phyloP scores from a whole-genome alignment of 2,888 invertebrate genomes.

The Nephrotoma appendiculata region DNA sequence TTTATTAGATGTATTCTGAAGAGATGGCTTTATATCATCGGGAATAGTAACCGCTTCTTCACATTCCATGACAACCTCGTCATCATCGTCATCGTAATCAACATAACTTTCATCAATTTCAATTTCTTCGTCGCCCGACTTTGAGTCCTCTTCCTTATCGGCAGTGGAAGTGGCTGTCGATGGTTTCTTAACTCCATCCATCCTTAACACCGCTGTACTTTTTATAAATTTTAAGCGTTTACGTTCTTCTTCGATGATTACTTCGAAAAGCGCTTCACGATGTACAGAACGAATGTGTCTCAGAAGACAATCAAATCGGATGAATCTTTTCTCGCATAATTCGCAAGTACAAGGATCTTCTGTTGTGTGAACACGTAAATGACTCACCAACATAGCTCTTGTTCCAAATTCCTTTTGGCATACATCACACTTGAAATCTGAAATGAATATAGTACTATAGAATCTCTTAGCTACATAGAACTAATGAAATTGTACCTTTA shows the following conservation, averaged over 20 bases:
- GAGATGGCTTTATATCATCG: slow-evolving; percentile 18
- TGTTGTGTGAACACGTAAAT: slow-evolving; percentile 5
- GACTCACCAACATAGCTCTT: slow-evolving; percentile 1
- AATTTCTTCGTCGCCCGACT: neutral
- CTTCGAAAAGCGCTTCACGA: slow-evolving; percentile 38
- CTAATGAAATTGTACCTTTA: slow-evolving; percentile 1
- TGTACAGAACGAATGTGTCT: slow-evolving; percentile 36
- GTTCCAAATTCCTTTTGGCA: slow-evolving; percentile 9
- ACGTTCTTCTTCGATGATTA: slow-evolving; percentile 37
- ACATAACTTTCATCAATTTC: neutral
- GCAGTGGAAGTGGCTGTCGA: neutral
- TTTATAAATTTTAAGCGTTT: slow-evolving; percentile 23
- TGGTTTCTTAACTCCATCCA: neutral
- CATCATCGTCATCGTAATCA: neutral
- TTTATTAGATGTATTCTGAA: neutral
- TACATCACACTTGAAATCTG: slow-evolving; percentile 12
- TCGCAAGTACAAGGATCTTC: slow-evolving; percentile 11
- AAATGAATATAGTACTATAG: neutral
- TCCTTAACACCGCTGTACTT: neutral
- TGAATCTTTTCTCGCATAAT: slow-evolving; percentile 50
- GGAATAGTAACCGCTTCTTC: neutral
- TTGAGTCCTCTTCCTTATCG: neutral
- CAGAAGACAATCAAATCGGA: slow-evolving; percentile 38
- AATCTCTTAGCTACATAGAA: neutral
- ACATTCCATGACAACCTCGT: slow-evolving; percentile 26